Percentiles rank a stretch among this genome's conserved stretches.
phyloP scores from a whole-genome alignment of 2,797 vertebrate species.

The Falco cherrug region DNA sequence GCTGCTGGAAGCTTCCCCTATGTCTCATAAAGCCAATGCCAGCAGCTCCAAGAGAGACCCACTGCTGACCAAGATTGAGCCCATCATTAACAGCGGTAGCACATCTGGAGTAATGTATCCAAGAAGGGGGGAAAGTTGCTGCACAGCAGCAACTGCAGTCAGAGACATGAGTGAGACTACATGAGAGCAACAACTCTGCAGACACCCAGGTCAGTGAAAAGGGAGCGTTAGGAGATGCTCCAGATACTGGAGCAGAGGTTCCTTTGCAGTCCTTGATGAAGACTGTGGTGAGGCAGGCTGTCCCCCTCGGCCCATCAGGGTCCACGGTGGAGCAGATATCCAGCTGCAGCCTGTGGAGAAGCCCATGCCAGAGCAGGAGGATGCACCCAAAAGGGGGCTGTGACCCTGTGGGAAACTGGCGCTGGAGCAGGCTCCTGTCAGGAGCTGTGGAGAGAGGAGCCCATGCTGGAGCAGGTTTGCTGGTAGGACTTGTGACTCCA shows the following conservation, averaged over 20 bases:
- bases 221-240: background rate
- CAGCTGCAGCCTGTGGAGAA: background rate
- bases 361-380: background rate
- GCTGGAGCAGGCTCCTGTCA: background rate
- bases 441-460: background rate
- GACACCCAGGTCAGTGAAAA: background rate
- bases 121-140: fast-evolving
- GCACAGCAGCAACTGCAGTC: background rate
- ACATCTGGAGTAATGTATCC: fast-evolving
- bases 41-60: background rate
- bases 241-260: background rate
- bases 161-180: background rate
- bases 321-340: background rate
- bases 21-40: fast-evolving
- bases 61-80: fast-evolving
- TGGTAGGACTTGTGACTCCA: fast-evolving
- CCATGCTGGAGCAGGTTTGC: background rate
- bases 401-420: fast-evolving
- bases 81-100: fast-evolving
- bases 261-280: fast-evolving
- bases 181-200: background rate
- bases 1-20: fast-evolving
- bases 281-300: background rate
- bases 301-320: fast-evolving
- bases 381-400: background rate